phyloP scores from a whole-genome alignment of 2,797 vertebrate species.

The Sebastes iracundus region DNA sequence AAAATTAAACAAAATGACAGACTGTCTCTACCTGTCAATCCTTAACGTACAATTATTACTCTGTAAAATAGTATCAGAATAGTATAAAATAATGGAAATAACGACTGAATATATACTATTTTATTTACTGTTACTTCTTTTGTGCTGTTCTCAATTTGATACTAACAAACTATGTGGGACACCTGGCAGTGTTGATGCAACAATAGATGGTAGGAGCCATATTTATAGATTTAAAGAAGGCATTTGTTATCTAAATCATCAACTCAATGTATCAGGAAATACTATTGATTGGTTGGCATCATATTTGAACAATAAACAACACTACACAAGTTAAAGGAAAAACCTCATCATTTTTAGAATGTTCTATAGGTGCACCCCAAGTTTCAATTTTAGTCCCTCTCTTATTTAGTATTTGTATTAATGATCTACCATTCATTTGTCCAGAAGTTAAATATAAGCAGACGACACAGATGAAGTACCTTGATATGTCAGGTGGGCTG shows the following conservation, averaged over 20 bases:
- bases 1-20: neutral
- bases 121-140: neutral
- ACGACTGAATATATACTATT: neutral
- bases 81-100: neutral
- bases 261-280: neutral
- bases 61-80: neutral
- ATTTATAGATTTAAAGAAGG: neutral
- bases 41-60: neutral
- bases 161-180: neutral
- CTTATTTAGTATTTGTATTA: too few species aligned
- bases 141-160: neutral
- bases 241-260: neutral
- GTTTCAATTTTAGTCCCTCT: neutral
- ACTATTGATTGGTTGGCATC: neutral
- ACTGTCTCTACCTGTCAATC: neutral
- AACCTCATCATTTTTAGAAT: too few species aligned
- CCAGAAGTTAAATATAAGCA: too few species aligned
- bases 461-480: too few species aligned
- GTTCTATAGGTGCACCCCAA: too few species aligned
- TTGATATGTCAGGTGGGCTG: neutral
- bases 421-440: too few species aligned
- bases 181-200: neutral
- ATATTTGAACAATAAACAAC: neutral
- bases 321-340: too few species aligned
- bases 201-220: neutral